Percentiles rank a stretch among this genome's conserved stretches.
Conservation (phyloP, 1,140 invertebrate species). For the Wasmannia auropunctata region DNA sequence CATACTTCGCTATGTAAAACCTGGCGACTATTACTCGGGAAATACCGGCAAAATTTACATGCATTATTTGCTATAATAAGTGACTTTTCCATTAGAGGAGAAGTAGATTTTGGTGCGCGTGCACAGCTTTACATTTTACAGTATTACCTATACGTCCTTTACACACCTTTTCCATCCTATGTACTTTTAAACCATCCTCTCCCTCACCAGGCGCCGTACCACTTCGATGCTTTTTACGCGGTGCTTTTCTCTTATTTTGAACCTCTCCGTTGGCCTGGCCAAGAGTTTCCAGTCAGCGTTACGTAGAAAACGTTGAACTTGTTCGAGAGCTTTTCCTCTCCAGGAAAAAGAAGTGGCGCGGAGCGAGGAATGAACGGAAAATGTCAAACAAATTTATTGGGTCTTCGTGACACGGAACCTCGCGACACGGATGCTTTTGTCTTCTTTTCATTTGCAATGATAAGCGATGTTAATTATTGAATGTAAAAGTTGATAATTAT, state of each 20-base stretch:
- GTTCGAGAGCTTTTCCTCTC: conserved; percentile 71
- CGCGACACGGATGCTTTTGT: neutral
- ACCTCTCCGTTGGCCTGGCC: conserved; percentile 74
- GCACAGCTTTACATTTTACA: conserved; percentile 66
- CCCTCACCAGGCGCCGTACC: conserved; percentile 55
- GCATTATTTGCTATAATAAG: conserved; percentile 52
- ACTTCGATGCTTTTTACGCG: conserved; percentile 76
- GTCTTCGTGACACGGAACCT: conserved; percentile 19
- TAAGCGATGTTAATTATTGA: neutral
- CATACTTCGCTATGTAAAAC: neutral
- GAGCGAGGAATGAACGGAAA: conserved; percentile 51
- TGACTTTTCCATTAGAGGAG: conserved; percentile 47
- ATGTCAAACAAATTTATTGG: conserved; percentile 58
- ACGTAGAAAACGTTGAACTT: conserved; percentile 79
- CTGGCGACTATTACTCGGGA: neutral
- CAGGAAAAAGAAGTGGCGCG: conserved; percentile 57
- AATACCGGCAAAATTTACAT: conserved; percentile 21
- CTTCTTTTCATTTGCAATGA: neutral
- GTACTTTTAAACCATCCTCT: conserved; percentile 77
- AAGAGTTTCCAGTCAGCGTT: conserved; percentile 76
- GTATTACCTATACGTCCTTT: conserved; percentile 50
- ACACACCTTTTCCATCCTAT: conserved; percentile 70
- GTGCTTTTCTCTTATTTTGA: conserved; percentile 77
- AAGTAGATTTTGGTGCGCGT: conserved; percentile 52
- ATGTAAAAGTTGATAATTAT: neutral